These are phyloP conservation scores for Ephydatia muelleri DNA, from an alignment of 37 sponge, comb jelly and placozoan genomes.

Conservation along the genomic window DNA sequence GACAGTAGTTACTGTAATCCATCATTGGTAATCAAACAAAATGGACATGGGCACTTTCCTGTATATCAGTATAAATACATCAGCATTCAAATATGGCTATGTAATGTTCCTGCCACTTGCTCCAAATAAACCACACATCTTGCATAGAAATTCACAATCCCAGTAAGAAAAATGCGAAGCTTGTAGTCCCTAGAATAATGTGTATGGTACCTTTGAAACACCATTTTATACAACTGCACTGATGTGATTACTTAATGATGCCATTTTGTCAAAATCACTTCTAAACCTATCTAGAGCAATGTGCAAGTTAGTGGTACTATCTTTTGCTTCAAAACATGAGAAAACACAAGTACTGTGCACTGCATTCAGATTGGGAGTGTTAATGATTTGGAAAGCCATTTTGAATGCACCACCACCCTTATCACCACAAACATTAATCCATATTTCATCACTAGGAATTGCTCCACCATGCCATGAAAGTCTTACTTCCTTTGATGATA, in stretches of 20 bases:
- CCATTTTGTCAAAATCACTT: background rate
- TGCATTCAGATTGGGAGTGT: conserved; percentile 10
- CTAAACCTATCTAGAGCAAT: conserved; percentile 12
- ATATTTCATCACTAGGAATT: conserved; percentile 29
- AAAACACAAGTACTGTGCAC: conserved; percentile 12
- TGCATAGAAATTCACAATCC: conserved; percentile 28
- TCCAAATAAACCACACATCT: conserved; percentile 29
- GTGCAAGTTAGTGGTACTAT: conserved; percentile 13
- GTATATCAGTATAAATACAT: background rate
- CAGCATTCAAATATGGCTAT: no score
- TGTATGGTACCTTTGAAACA: no score
- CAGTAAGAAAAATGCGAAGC: conserved; percentile 22
- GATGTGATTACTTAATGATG: background rate
- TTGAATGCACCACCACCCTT: conserved; percentile 40
- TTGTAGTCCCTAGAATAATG: conserved; percentile 16
- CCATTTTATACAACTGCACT: no score
- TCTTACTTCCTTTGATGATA: no score
- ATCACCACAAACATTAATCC: conserved; percentile 36
- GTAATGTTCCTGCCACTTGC: conserved; percentile 11
- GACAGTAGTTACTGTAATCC: background rate
- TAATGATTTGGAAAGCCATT: conserved; percentile 30
- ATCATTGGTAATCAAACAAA: conserved; percentile 21
- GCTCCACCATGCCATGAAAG: conserved; percentile 32
- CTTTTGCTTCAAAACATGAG: conserved; percentile 8
- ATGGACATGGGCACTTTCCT: conserved; percentile 32